Evolutionary conservation across 92 coral and sea anemone species (phyloP).

Genomic region (Epizoanthus illoricatus): DNA sequence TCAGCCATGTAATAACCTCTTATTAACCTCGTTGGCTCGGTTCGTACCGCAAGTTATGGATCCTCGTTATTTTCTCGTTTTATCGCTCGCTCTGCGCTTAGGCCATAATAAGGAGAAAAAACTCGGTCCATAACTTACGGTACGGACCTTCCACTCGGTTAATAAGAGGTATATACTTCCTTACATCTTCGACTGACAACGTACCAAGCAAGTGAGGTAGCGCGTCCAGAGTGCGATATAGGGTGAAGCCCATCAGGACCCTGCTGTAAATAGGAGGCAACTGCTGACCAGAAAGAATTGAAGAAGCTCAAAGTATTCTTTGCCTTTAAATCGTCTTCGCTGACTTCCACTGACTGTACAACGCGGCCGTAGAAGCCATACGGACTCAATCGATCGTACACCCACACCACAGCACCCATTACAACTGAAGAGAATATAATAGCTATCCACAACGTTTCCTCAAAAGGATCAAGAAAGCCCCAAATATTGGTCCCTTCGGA

Average conservation of each 20-base stretch:
- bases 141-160: too few relatives aligned
- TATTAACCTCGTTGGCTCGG: too few relatives aligned
- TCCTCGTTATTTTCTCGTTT: too few relatives aligned
- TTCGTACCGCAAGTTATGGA: too few relatives aligned
- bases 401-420: conserved; percentile 66
- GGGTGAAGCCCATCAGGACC: conserved; percentile 82
- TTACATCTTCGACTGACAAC: neutral
- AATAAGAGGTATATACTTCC: neutral
- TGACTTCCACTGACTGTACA: conserved; percentile 65
- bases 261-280: conserved; percentile 81
- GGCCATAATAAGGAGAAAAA: too few relatives aligned
- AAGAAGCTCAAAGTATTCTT: conserved; percentile 67
- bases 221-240: conserved; percentile 74
- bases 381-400: conserved; percentile 77
- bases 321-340: conserved; percentile 59
- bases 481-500: conserved; percentile 61
- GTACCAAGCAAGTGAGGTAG: conserved; percentile 77
- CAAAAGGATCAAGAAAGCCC: conserved; percentile 89
- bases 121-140: too few relatives aligned
- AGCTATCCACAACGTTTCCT: conserved; percentile 73
- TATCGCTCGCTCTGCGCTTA: too few relatives aligned
- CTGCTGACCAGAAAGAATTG: conserved; percentile 86
- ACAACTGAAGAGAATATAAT: conserved; percentile 68
- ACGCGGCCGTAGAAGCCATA: conserved; percentile 82
- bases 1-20: too few relatives aligned